phyloP scores from a whole-genome alignment of 1,140 invertebrate genomes.

The Procambarus virginalis region DNA sequence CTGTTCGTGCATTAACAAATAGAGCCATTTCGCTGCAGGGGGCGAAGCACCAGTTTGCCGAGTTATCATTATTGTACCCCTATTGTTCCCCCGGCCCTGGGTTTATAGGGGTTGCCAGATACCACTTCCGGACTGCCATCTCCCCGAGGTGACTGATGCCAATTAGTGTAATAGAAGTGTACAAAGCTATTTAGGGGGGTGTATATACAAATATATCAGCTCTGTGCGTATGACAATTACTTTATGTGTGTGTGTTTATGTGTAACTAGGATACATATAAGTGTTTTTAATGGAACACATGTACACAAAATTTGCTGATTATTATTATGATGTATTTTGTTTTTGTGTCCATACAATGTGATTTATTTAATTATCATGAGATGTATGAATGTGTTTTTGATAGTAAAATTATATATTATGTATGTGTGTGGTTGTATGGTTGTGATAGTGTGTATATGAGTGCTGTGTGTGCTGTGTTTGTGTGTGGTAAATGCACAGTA shows the following conservation, averaged over 20 bases:
- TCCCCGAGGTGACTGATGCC: constrained; percentile 1
- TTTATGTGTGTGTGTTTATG: neutral
- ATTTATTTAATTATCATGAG: neutral
- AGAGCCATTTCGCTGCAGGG: neutral
- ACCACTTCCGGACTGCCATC: neutral
- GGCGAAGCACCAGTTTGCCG: neutral
- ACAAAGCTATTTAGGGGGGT: constrained; percentile 33
- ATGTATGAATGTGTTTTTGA: neutral
- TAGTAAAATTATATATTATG: neutral
- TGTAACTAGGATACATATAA: neutral
- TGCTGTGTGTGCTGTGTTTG: too few species aligned
- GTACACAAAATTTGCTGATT: neutral
- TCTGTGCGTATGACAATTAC: neutral
- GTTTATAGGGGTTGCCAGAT: neutral
- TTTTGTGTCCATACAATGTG: neutral
- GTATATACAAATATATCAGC: too few species aligned
- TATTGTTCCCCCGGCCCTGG: neutral
- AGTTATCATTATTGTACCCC: neutral
- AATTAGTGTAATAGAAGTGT: constrained; percentile 9
- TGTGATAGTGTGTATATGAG: too few species aligned
- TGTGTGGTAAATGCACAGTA: constrained; percentile 1
- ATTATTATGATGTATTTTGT: neutral
- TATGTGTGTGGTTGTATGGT: too few species aligned
- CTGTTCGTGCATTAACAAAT: neutral
- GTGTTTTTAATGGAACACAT: neutral